A percentile compares a stretch with the other conserved stretches of the same genome.
Conservation (phyloP, 2,888 invertebrate species). For the Syrista parreyssii region DNA sequence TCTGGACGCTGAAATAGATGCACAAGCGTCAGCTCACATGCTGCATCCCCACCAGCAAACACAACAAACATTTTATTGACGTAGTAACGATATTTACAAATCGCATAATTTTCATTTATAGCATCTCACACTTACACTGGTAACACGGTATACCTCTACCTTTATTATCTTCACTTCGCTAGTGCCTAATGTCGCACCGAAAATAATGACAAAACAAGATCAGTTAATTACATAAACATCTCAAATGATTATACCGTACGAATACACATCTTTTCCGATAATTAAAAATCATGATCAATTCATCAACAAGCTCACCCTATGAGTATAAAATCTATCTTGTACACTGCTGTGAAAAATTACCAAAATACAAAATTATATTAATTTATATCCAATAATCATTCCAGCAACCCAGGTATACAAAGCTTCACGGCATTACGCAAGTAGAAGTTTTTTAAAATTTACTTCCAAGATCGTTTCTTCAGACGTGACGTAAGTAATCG, state of each 20-base stretch:
- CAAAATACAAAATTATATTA: neutral
- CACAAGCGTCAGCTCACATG: neutral
- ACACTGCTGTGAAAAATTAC: neutral
- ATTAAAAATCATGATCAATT: neutral
- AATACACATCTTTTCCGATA: no score
- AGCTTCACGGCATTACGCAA: neutral
- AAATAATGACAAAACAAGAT: neutral
- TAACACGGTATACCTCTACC: neutral
- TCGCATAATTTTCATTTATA: neutral
- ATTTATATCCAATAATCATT: neutral
- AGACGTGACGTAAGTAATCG: neutral
- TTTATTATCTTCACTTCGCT: neutral
- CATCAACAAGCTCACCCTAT: neutral
- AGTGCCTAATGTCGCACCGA: neutral
- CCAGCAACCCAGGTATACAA: neutral
- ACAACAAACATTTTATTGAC: neutral
- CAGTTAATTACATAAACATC: neutral
- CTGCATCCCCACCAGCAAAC: neutral
- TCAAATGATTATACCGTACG: neutral
- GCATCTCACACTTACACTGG: neutral
- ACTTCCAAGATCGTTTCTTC: neutral
- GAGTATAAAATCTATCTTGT: neutral
- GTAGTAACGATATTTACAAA: neutral
- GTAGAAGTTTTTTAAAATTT: neutral
- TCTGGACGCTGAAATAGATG: neutral